Base-by-base conservation (phyloP, 2,797 vertebrate genomes). In the Malurus leucopterus region DNA sequence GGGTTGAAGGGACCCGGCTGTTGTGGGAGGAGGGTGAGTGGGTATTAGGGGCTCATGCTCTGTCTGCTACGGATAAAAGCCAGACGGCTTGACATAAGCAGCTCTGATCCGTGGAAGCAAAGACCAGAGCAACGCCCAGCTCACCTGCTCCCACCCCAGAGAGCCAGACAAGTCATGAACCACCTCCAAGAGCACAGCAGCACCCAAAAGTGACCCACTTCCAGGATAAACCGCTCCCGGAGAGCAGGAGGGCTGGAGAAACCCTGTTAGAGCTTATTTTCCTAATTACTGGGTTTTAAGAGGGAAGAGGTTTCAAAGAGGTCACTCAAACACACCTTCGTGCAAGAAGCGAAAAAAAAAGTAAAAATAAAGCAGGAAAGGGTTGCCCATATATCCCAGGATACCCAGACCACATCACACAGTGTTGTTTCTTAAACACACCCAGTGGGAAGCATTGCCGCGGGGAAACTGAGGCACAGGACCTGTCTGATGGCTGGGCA, bases 31-130 rank as follows among this genome's bases (percentile, higher is more conserved):
- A 81, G 43, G 59, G 16, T 6, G 9, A 2, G 2, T 18, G 67
- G 53, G 76, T 71, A 79, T 74, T 71, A 90, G 80, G 88, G 72
- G 40, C 43, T 84, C 65, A 54, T 0, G 15, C 62, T 73, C 77
- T 38, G 2, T 84, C 75, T 87, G 88, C 53, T 72, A 55, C 2
- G 2, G 87, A 89, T 91, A 69, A 90, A 90, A 91, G 54, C 77
- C 90, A 76, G 50, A 43, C 4, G 2, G 86, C 53, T 84, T 19
- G 57, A 41, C 53, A 76, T 82, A 82, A 95, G 88, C 92, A 54
- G 75, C 1, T 3, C 76, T 85, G 90, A 93, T 91, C 88, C 1
- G 0, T 0, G 0, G 41, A 36, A 78, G 82, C 32, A 53, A 84
- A 87, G 76, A 63, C 21, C 40, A 18, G 64, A 85, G 67, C 89